Conservation (phyloP, 2,888 invertebrate genomes). For the Andrena bucephala region DNA sequence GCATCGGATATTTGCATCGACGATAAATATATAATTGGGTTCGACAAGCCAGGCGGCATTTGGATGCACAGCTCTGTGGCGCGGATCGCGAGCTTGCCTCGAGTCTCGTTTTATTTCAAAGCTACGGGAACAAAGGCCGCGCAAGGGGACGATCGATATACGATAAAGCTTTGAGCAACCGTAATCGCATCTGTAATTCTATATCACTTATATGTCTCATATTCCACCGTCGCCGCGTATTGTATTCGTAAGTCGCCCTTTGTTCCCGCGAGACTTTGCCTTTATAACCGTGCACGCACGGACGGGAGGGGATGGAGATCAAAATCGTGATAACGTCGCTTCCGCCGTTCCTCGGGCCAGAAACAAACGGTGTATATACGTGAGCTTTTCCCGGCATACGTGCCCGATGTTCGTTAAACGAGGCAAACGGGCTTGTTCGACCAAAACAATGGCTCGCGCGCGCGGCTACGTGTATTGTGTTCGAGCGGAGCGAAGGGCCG, state of each 20-base stretch:
- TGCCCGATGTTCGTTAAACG: conserved; percentile 74
- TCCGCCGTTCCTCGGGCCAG: conserved; percentile 67
- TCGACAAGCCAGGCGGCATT: background rate
- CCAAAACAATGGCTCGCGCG: conserved; percentile 77
- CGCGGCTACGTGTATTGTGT: conserved; percentile 67
- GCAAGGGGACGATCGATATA: conserved; percentile 47
- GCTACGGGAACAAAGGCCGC: conserved; percentile 42
- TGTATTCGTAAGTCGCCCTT: conserved; percentile 57
- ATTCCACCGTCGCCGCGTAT: conserved; percentile 26
- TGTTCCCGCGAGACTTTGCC: conserved; percentile 37
- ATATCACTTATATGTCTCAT: conserved; percentile 35
- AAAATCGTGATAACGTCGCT: conserved; percentile 64
- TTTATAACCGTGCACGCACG: background rate
- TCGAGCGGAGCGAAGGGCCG: conserved; percentile 69
- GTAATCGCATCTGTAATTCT: conserved; percentile 60
- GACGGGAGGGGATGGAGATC: conserved; percentile 54
- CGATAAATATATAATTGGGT: too few species aligned
- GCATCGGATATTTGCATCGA: too few species aligned
- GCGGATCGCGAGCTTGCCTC: background rate
- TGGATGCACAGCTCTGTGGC: background rate
- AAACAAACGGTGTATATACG: conserved; percentile 69
- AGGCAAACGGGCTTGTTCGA: conserved; percentile 70
- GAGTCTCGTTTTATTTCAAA: conserved; percentile 31
- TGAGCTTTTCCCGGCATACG: conserved; percentile 66
- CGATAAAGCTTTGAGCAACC: conserved; percentile 49